These are phyloP conservation scores for Trissoscelio sp. DNA, from an alignment of 2,888 invertebrate genomes.

Conservation along the genomic window DNA sequence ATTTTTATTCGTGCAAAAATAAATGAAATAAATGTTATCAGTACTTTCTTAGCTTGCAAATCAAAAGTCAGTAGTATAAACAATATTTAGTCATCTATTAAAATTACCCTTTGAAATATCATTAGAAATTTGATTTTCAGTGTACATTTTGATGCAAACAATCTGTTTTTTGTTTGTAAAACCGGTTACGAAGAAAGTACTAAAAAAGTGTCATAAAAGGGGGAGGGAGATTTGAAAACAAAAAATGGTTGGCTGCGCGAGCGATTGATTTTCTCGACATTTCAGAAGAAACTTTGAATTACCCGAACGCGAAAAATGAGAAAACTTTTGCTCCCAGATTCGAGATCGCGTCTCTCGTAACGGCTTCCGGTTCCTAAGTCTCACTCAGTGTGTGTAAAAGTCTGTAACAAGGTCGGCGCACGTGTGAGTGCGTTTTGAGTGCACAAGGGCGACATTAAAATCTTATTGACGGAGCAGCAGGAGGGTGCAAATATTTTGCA, in stretches of 20 bases:
- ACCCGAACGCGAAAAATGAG: conserved; percentile 80
- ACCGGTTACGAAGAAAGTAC: neutral
- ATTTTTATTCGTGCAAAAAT: too few species aligned
- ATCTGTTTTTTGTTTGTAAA: conserved; percentile 1
- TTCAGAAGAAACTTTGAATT: conserved; percentile 77
- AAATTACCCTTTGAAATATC: too few species aligned
- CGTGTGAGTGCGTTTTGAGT: conserved; percentile 54
- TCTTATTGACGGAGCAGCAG: neutral
- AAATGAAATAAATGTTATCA: neutral
- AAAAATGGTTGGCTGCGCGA: conserved; percentile 60
- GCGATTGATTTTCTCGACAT: conserved; percentile 82
- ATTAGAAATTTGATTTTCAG: too few species aligned
- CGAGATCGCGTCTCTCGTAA: conserved; percentile 76
- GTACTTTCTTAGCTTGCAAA: too few species aligned
- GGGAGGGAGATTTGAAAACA: conserved; percentile 25
- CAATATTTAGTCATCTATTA: neutral
- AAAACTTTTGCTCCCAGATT: conserved; percentile 79
- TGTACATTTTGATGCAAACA: too few species aligned
- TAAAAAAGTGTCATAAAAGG: conserved; percentile 13
- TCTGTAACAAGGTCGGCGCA: conserved; percentile 64
- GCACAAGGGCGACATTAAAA: conserved; percentile 27
- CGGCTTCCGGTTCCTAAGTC: conserved; percentile 71
- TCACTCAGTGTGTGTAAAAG: conserved; percentile 65
- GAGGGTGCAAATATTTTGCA: conserved; percentile 14
- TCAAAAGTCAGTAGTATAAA: neutral